These are phyloP conservation scores for Manis javanica DNA, from an alignment of 2,797 vertebrate genomes.

Conservation along the genomic window DNA sequence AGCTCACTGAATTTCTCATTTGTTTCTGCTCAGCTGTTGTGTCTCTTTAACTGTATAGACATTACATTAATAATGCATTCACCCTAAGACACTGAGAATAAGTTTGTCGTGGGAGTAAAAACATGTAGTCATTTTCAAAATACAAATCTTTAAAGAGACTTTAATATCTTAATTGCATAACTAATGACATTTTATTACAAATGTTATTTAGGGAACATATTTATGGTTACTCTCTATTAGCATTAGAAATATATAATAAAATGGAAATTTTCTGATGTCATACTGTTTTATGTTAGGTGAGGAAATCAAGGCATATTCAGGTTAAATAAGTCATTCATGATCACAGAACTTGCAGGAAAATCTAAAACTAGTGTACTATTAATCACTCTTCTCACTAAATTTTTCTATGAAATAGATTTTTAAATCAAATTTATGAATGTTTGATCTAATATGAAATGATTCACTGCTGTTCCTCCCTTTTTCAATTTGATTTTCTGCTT, in stretches of 20 bases:
- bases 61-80: slow-evolving; percentile 69
- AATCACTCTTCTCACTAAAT: not conserved
- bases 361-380: not conserved
- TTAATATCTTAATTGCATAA: not conserved
- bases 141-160: not conserved
- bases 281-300: not conserved
- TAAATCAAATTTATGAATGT: slow-evolving; percentile 21
- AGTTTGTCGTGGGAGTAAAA: slow-evolving; percentile 6
- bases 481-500: not conserved
- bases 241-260: not conserved
- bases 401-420: slow-evolving; percentile 13
- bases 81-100: slow-evolving; percentile 47
- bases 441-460: not conserved
- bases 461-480: not conserved
- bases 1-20: slow-evolving; percentile 54
- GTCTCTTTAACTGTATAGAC: slow-evolving; percentile 49
- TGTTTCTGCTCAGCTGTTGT: slow-evolving; percentile 26
- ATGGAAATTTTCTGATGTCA: not conserved
- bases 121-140: slow-evolving; percentile 8
- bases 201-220: not conserved
- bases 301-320: not conserved
- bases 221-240: not conserved
- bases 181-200: not conserved
- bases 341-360: not conserved
- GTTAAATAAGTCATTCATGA: not conserved